Conservation (phyloP, 2,113 vertebrate genomes). For the Triplophysa rosa region DNA sequence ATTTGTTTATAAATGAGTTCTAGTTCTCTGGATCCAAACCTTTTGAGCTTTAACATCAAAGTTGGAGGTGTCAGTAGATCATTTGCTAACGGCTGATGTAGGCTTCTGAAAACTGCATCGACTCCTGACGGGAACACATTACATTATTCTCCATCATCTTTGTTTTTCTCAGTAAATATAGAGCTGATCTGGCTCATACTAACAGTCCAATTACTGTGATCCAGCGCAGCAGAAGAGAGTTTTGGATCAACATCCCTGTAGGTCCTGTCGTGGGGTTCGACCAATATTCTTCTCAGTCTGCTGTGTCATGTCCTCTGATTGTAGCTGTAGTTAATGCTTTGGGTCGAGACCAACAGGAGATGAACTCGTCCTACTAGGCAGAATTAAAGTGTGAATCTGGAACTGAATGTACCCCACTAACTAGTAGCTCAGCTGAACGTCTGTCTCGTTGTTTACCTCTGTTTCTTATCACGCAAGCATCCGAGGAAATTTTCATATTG, state of each 20-base stretch:
- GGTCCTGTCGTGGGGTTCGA: background rate
- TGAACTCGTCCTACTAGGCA: background rate
- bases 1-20: too few relatives aligned
- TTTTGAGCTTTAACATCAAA: too few relatives aligned
- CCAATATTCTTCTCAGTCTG: background rate
- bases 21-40: too few relatives aligned
- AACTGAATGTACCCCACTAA: background rate
- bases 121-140: background rate
- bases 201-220: background rate
- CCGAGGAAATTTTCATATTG: slow-evolving; percentile 24
- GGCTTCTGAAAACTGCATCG: background rate
- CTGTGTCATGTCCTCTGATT: background rate
- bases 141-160: background rate
- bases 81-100: background rate
- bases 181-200: background rate
- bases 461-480: background rate
- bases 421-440: background rate
- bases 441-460: background rate
- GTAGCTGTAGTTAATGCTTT: background rate
- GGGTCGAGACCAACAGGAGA: too few relatives aligned
- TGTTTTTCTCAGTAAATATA: background rate
- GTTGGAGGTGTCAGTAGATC: background rate
- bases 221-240: background rate
- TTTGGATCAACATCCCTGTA: background rate
- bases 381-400: too few relatives aligned